These are phyloP conservation scores for Leptobrachium leishanense DNA, from an alignment of 2,113 vertebrate genomes.

Conservation along the genomic window DNA sequence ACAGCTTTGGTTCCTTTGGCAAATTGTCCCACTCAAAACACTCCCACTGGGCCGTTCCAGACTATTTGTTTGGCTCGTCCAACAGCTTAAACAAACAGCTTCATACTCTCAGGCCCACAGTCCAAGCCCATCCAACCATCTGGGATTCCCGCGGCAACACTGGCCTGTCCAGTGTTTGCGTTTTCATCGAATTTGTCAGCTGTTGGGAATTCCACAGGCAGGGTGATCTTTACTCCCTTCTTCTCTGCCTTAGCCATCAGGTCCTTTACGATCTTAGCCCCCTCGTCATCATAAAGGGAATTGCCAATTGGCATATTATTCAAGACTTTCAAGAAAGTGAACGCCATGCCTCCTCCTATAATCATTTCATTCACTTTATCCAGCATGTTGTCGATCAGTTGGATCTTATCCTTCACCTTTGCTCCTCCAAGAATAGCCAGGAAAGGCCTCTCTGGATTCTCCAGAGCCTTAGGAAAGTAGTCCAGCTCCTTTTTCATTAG, in stretches of 20 bases:
- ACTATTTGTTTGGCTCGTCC: slow-evolving; percentile 90
- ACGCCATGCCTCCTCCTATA: slow-evolving; percentile 97
- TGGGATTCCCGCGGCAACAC: slow-evolving; percentile 84
- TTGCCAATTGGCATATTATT: slow-evolving; percentile 98
- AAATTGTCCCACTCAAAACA: slow-evolving; percentile 98
- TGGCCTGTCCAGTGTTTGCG: slow-evolving; percentile 80
- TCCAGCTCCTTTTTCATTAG: slow-evolving; percentile 99
- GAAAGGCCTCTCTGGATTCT: slow-evolving; percentile 91
- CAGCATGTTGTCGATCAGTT: slow-evolving; percentile 97
- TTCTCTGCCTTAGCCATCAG: slow-evolving; percentile 96
- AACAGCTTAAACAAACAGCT: slow-evolving; percentile 82
- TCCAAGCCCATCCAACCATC: slow-evolving; percentile 97
- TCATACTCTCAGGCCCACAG: slow-evolving; percentile 88
- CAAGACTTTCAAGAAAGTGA: slow-evolving; percentile 97
- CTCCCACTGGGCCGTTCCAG: slow-evolving; percentile 96
- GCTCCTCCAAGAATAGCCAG: slow-evolving; percentile 96
- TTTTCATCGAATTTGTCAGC: slow-evolving; percentile 95
- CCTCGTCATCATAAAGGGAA: slow-evolving; percentile 92
- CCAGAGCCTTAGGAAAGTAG: slow-evolving; percentile 96
- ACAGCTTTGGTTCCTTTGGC: slow-evolving; percentile 88
- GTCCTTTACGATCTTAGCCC: slow-evolving; percentile 93
- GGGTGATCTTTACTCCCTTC: slow-evolving; percentile 89
- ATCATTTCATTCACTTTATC: slow-evolving; percentile 98
- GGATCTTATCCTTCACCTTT: slow-evolving; percentile 99
- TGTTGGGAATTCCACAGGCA: slow-evolving; percentile 92